Conservation (phyloP, 2,797 vertebrate species). For the Tokudaia tokunoshimensis region DNA sequence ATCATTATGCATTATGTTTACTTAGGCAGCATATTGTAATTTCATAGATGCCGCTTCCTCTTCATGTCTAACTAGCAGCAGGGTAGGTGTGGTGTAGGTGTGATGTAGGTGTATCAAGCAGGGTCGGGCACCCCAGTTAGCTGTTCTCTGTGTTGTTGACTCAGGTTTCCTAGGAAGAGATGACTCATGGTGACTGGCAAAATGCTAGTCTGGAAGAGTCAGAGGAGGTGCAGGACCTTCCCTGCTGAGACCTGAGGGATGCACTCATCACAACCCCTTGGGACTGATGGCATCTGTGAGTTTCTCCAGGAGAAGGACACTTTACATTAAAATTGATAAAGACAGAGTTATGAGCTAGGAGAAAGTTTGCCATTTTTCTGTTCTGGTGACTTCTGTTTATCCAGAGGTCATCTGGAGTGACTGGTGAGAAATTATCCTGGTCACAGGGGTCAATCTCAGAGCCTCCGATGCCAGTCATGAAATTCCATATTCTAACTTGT, state of each 20-base stretch:
- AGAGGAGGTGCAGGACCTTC: accelerated
- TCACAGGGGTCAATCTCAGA: too few relatives aligned
- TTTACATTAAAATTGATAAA: background rate
- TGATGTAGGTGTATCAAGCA: background rate
- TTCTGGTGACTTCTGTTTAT: background rate
- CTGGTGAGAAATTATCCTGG: accelerated
- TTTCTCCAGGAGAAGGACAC: background rate
- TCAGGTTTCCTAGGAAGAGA: background rate
- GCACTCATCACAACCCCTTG: background rate
- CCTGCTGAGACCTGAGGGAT: background rate
- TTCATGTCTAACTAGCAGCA: background rate
- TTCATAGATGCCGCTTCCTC: too few relatives aligned
- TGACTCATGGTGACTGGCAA: background rate
- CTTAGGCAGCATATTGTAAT: too few relatives aligned
- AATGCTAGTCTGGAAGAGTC: background rate
- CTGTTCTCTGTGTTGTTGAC: background rate
- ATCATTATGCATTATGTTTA: background rate
- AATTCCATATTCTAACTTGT: accelerated
- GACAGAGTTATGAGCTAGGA: background rate
- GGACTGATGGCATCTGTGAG: background rate
- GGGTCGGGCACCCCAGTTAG: background rate
- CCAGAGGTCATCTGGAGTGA: background rate
- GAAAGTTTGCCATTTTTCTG: background rate
- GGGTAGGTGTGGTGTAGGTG: background rate
- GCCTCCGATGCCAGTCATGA: background rate